Evolutionary conservation across 2,888 invertebrate genomes (phyloP).

Genomic region (Chrysolina haemoptera): DNA sequence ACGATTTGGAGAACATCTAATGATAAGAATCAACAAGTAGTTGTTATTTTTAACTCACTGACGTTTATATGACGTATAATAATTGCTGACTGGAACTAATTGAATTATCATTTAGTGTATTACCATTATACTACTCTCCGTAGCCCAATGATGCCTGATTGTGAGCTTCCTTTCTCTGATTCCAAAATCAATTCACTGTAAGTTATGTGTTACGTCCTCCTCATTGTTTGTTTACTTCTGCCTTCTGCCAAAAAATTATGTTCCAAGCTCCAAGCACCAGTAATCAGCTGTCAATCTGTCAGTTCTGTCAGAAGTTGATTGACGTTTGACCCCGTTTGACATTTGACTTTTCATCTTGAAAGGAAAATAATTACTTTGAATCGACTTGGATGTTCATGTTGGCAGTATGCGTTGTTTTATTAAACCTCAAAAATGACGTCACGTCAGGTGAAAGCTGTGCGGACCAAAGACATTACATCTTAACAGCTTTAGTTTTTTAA

Average conservation of each 20-base stretch:
- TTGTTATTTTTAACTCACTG: slow-evolving; percentile 30
- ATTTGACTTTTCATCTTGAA: too few relatives aligned
- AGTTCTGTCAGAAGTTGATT: too few relatives aligned
- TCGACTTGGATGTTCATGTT: too few relatives aligned
- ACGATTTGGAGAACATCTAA: background rate
- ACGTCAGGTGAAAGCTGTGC: slow-evolving; percentile 60
- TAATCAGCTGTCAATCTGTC: too few relatives aligned
- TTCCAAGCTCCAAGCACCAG: too few relatives aligned
- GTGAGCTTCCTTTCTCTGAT: background rate
- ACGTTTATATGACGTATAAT: slow-evolving; percentile 31
- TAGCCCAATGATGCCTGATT: background rate
- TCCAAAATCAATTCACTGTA: too few relatives aligned
- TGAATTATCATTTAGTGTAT: background rate
- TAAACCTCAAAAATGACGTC: slow-evolving; percentile 56
- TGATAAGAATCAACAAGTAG: slow-evolving; percentile 43
- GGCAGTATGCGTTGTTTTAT: background rate
- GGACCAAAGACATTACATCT: slow-evolving; percentile 45
- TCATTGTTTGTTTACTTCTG: too few relatives aligned
- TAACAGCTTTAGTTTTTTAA: slow-evolving; percentile 39
- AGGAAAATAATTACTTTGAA: too few relatives aligned
- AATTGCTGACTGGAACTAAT: background rate
- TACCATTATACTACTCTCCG: background rate
- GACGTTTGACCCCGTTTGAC: too few relatives aligned
- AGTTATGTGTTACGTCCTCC: too few relatives aligned
- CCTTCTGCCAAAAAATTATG: too few relatives aligned